These are phyloP conservation scores for Bombylius discolor DNA, from an alignment of 2,888 invertebrate species.

Conservation along the genomic window DNA sequence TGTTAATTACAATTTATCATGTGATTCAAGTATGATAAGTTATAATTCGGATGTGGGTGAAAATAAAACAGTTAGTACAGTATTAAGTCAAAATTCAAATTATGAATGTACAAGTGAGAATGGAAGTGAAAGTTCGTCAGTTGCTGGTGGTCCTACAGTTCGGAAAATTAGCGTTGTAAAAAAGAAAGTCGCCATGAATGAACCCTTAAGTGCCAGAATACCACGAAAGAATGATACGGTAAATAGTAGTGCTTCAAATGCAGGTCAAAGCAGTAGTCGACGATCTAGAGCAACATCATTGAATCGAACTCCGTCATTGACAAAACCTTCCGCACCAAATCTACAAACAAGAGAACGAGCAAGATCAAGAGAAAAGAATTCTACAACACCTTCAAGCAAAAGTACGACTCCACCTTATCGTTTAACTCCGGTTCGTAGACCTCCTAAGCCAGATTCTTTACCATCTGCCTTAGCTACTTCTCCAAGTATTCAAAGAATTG, in stretches of 20 bases:
- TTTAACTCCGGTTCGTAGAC: conserved; percentile 25
- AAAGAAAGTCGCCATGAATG: conserved; percentile 46
- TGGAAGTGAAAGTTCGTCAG: conserved; percentile 67
- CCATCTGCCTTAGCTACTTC: conserved; percentile 39
- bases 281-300: conserved; percentile 41
- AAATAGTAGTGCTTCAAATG: conserved; percentile 3
- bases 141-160: conserved; percentile 39
- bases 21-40: conserved; percentile 65
- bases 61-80: conserved; percentile 31
- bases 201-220: conserved; percentile 31
- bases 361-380: conserved; percentile 46
- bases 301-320: conserved; percentile 41
- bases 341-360: conserved; percentile 45
- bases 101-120: conserved; percentile 46
- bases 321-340: conserved; percentile 40
- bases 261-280: conserved; percentile 21
- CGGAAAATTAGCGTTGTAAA: conserved; percentile 35
- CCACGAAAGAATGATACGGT: conserved; percentile 17
- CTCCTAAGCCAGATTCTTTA: conserved; percentile 38
- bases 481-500: conserved; percentile 24
- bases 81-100: conserved; percentile 17
- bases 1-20: conserved; percentile 47
- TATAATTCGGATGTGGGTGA: conserved; percentile 58
- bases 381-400: conserved; percentile 39
- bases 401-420: conserved; percentile 26